Evolutionary conservation across 2,888 invertebrate species (phyloP).

Genomic region (Elegia similella): DNA sequence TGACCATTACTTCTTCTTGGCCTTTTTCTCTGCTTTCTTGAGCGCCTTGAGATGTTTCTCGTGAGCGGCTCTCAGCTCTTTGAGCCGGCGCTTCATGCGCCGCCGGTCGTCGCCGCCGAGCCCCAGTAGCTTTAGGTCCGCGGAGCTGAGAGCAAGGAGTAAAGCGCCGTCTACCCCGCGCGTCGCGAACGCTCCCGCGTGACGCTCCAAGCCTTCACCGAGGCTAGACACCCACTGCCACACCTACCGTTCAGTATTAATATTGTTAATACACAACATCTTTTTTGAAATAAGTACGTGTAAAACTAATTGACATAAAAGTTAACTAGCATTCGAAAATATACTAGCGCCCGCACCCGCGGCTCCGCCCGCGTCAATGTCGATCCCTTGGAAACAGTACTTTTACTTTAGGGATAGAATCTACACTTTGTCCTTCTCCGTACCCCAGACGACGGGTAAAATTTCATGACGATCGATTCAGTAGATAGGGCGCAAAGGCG

Average conservation of each 20-base stretch:
- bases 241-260: conserved; percentile 82
- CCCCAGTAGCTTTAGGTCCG: conserved; percentile 94
- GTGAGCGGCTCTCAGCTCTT: conserved; percentile 89
- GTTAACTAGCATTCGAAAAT: too few species aligned
- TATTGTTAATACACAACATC: neutral
- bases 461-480: too few species aligned
- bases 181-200: conserved; percentile 93
- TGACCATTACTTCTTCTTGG: conserved; percentile 83
- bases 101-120: conserved; percentile 91
- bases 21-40: conserved; percentile 92
- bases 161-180: conserved; percentile 94
- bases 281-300: neutral
- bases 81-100: conserved; percentile 90
- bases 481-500: too few species aligned
- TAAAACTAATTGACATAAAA: too few species aligned
- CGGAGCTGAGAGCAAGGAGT: conserved; percentile 92
- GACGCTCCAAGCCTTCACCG: conserved; percentile 93
- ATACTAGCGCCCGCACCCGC: too few species aligned
- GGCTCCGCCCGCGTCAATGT: too few species aligned
- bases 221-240: conserved; percentile 94
- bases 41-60: conserved; percentile 94
- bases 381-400: too few species aligned
- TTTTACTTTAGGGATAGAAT: too few species aligned
- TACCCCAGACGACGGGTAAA: too few species aligned
- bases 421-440: too few species aligned